Percentiles rank a stretch among this genome's conserved stretches.
These are phyloP conservation scores for Bagarius yarrelli DNA, from an alignment of 2,113 vertebrate species.

Conservation along the genomic window DNA sequence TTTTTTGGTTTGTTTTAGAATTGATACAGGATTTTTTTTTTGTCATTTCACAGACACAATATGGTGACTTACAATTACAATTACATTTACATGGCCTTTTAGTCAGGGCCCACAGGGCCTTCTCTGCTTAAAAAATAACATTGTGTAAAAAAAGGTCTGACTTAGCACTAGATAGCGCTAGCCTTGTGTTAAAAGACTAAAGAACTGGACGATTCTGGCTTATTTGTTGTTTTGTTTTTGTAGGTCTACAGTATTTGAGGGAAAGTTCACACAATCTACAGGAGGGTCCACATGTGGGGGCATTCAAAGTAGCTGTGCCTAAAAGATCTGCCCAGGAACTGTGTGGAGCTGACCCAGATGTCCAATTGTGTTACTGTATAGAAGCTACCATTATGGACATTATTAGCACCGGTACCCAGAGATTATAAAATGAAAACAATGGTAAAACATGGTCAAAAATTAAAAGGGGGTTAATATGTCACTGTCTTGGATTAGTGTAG, in stretches of 20 bases:
- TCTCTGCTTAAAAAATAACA: no score
- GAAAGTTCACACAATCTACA: constrained; percentile 77
- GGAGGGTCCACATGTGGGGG: constrained; percentile 49
- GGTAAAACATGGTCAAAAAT: background rate
- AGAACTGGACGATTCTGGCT: background rate
- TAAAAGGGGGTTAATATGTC: background rate
- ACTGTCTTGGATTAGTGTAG: background rate
- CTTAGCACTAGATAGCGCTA: no score
- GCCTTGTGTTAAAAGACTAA: no score
- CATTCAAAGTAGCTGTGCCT: constrained; percentile 67
- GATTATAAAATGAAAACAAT: constrained; percentile 62
- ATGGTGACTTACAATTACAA: no score
- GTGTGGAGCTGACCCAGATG: constrained; percentile 84
- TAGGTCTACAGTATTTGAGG: constrained; percentile 89
- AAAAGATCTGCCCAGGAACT: constrained; percentile 74
- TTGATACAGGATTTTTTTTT: no score
- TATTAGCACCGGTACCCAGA: constrained; percentile 86
- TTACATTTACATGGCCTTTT: no score
- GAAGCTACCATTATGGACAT: constrained; percentile 94
- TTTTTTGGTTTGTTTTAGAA: no score
- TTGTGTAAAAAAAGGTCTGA: no score
- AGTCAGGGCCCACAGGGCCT: no score
- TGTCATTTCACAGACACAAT: no score
- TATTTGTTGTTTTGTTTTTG: constrained; percentile 14
- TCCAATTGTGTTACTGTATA: constrained; percentile 90